Base-by-base conservation (phyloP, 2,113 vertebrate genomes). In the Tinamus guttatus region DNA sequence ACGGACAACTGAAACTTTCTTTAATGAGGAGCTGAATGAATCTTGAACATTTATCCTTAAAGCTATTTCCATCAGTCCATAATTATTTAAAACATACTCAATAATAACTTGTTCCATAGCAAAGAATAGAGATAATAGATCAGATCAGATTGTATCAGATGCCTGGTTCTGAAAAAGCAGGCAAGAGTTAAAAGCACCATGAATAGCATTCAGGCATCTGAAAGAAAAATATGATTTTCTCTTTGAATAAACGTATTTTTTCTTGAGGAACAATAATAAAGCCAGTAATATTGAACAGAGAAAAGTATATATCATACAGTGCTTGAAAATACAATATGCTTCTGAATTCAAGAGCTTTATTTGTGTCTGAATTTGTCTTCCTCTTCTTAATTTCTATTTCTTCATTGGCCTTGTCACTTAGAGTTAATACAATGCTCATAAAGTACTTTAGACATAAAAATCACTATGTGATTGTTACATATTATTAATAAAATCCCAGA, bases 331-430 rank as follows among this genome's bases (percentile, higher is more conserved):
- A 62, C 20, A 49, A 22, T 78, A 30, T 52, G 63, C 38, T 90
- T 86, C 58, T 86, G 69, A 81, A 86, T 62, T 89, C 18, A 65
- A 88, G 76, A 78, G 40, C 30, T 90, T 78, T 90, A 62, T 94
- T 88, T 13, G 18, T 76, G 91, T 87, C 13, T 65, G 34, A 71
- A 80, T 79, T 25, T 13, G n/a, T 93, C 58, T 86, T 73, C 36
- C 18, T 47, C 32, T 15, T 78, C 21, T 69, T 76, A 67, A 27
- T 87, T 95, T 94, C n/a, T 87, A 64, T 90, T 71, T 80, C 68
- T 75, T 90, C 71, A 60, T 71, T 83, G 69, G 2, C 34, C 54
- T 62, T 32, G 68, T 84, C 84, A 74, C 45, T 81, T 38, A 76
- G 69, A 78, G 41, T 38, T 85, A 27, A 91, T 65, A 69, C 49